A percentile compares a stretch with the other conserved stretches of the same genome.
Conservation (phyloP, 2,113 vertebrate genomes). For the Anolis carolinensis region DNA sequence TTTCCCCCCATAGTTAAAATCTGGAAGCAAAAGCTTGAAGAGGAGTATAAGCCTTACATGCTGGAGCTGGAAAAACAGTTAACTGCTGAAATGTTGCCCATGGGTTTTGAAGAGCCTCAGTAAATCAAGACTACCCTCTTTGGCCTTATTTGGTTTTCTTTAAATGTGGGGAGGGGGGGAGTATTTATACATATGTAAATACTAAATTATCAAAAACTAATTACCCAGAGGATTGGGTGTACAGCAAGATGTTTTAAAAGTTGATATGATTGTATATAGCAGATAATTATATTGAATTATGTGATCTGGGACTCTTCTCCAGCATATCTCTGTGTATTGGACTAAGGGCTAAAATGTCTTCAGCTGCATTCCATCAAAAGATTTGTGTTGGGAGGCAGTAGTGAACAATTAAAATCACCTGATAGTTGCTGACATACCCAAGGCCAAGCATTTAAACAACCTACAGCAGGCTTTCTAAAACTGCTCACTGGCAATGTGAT, state of each 20-base stretch:
- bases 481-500: background rate
- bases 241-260: background rate
- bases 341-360: background rate
- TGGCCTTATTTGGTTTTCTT: background rate
- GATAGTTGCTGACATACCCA: background rate
- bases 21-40: conserved; percentile 79
- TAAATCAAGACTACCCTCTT: conserved; percentile 48
- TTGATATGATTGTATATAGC: conserved; percentile 11
- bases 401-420: background rate
- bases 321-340: background rate
- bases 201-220: conserved; percentile 29
- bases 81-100: conserved; percentile 61
- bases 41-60: conserved; percentile 69
- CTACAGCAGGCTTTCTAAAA: background rate
- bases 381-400: background rate
- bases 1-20: conserved; percentile 72
- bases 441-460: background rate
- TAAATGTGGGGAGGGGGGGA: background rate
- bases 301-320: background rate
- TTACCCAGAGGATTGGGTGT: background rate
- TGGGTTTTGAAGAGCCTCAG: conserved; percentile 65
- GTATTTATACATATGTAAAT: conserved; percentile 30
- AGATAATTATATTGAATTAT: conserved; percentile 9
- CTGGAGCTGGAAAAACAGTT: conserved; percentile 72
- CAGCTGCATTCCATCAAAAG: background rate